Percentiles rank a stretch among this genome's conserved stretches.
These are phyloP conservation scores for Tachyglossus aculeatus DNA, from an alignment of 2,797 vertebrate species.

Conservation along the genomic window DNA sequence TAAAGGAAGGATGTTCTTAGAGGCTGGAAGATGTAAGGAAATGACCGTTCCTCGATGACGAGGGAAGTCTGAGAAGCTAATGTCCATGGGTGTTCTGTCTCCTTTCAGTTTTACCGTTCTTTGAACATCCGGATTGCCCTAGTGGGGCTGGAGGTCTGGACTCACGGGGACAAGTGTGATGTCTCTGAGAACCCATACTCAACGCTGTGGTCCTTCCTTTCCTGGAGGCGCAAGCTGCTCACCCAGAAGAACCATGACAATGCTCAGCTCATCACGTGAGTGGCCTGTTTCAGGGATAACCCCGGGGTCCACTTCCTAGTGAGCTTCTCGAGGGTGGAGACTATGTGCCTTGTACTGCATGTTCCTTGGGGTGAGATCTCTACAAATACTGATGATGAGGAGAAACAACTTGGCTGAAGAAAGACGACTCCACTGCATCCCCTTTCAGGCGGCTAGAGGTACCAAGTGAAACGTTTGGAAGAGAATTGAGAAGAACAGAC, in stretches of 20 bases:
- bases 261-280: slow-evolving; percentile 94
- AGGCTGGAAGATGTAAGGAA: no score
- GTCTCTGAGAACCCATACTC: slow-evolving; percentile 90
- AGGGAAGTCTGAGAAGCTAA: no score
- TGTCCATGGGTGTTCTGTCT: not conserved
- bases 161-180: slow-evolving; percentile 78
- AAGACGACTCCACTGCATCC: not conserved
- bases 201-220: slow-evolving; percentile 89
- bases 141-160: slow-evolving; percentile 94
- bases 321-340: no score
- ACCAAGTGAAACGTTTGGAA: no score
- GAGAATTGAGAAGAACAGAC: no score
- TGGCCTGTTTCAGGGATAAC: not conserved
- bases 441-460: rapidly evolving
- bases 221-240: slow-evolving; percentile 91
- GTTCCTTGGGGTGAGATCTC: not conserved
- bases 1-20: no score
- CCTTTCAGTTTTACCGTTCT: slow-evolving; percentile 88
- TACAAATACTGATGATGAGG: not conserved
- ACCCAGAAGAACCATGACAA: slow-evolving; percentile 87
- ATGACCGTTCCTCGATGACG: no score
- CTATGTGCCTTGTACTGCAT: rapidly evolving
- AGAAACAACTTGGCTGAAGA: not conserved
- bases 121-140: slow-evolving; percentile 91
- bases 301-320: no score